Evolutionary conservation across 1,140 invertebrate species (phyloP), one percentile per base, ranked within the genome.

Genomic region (Watersipora subatra): DNA sequence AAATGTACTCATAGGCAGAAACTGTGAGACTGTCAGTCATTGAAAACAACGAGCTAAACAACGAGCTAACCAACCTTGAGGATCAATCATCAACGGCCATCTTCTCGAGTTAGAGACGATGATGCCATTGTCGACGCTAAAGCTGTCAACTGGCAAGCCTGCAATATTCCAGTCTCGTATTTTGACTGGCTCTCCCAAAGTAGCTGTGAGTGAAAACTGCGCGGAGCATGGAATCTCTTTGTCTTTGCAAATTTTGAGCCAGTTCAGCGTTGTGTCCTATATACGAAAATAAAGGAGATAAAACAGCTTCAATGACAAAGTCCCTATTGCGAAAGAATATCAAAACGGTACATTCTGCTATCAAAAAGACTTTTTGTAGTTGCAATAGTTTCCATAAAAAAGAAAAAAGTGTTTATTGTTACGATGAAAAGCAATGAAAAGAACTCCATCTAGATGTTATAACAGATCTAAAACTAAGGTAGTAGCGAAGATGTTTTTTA

Each of bases 1-100:
- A n/a, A n/a, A n/a, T n/a, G n/a, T n/a, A n/a, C n/a, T n/a, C n/a
- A n/a, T n/a, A n/a, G n/a, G n/a, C n/a, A n/a, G n/a, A n/a, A n/a
- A n/a, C n/a, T n/a, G n/a, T n/a, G n/a, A n/a, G n/a, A n/a, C n/a
- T n/a, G n/a, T n/a, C n/a, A n/a, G n/a, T n/a, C n/a, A n/a, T n/a
- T n/a, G n/a, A n/a, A n/a, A n/a, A n/a, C n/a, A n/a, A n/a, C n/a
- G n/a, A n/a, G n/a, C n/a, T n/a, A n/a, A 59, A 22, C 25, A 59
- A 26, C 22, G 15, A 7, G n/a, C 1, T 57, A 25, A 25, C 67
- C 55, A 66, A 79, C 77, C 78, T 71, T 81, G 79, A 56, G 80
- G 80, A 72, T 81, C 80, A 72, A 81, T 80, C 73, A 78, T 77
- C 2, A 81, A 73, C 2, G 79, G 78, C 79, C 79, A 81, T 63